A percentile compares a stretch with the other conserved stretches of the same genome.
Evolutionary conservation across 1,140 invertebrate genomes (phyloP).

Genomic region (Trialeurodes vaporariorum): DNA sequence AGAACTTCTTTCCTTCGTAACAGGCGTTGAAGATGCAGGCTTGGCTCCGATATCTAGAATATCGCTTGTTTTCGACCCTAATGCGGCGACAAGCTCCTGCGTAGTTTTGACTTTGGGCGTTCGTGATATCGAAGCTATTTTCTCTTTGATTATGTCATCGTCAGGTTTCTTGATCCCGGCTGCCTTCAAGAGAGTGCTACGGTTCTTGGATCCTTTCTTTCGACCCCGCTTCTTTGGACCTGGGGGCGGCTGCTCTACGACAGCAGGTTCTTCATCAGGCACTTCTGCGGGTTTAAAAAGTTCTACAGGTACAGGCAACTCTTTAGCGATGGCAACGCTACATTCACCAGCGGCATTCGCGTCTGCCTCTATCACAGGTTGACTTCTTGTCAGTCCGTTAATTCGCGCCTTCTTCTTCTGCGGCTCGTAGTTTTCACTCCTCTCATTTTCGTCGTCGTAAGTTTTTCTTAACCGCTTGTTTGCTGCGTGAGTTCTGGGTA

Average conservation of each 20-base stretch:
- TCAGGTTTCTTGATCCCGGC: slow-evolving; percentile 22
- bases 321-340: slow-evolving; percentile 11
- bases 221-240: slow-evolving; percentile 49
- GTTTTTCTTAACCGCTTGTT: slow-evolving; percentile 50
- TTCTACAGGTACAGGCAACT: slow-evolving; percentile 15
- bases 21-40: slow-evolving; percentile 11
- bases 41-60: slow-evolving; percentile 11
- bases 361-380: background rate
- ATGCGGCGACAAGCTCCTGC: slow-evolving; percentile 63
- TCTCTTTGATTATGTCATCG: slow-evolving; percentile 48
- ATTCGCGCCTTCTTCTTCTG: slow-evolving; percentile 15
- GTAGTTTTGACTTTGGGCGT: slow-evolving; percentile 72
- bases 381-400: slow-evolving; percentile 16
- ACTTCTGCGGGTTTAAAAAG: slow-evolving; percentile 18
- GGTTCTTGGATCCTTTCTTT: slow-evolving; percentile 54
- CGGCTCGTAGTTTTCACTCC: slow-evolving; percentile 12
- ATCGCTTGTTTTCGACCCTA: slow-evolving; percentile 45
- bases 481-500: slow-evolving; percentile 46
- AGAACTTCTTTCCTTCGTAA: background rate
- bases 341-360: slow-evolving; percentile 15
- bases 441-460: slow-evolving; percentile 14
- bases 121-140: slow-evolving; percentile 46
- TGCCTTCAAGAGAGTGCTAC: slow-evolving; percentile 17
- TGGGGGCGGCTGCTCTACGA: slow-evolving; percentile 24
- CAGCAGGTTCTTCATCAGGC: slow-evolving; percentile 23